A percentile compares a stretch with the other conserved stretches of the same genome.
Conservation (phyloP, 2,113 vertebrate genomes). For the Dermatemys mawii region DNA sequence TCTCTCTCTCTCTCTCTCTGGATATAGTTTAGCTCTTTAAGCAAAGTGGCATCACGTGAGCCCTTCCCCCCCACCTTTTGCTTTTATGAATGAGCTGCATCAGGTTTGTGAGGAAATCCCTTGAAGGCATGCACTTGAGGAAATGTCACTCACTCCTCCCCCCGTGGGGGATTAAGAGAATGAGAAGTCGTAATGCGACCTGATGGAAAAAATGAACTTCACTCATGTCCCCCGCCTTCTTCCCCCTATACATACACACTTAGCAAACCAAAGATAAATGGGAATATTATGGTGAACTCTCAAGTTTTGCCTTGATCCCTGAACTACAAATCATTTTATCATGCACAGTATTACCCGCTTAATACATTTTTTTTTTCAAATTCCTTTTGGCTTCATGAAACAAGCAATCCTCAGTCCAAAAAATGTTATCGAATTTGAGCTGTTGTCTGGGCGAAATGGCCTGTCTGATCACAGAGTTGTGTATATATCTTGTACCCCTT, state of each 20-base stretch:
- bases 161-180: constrained; percentile 47
- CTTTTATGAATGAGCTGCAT: constrained; percentile 34
- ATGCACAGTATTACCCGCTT: not conserved
- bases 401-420: constrained; percentile 14
- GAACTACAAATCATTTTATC: constrained; percentile 7
- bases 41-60: not conserved
- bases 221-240: not conserved
- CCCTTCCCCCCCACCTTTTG: not conserved
- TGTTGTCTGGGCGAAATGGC: not conserved
- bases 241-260: fast-evolving
- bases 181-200: constrained; percentile 33
- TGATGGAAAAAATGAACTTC: not conserved
- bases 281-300: not conserved
- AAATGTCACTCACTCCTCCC: not conserved
- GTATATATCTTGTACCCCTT: not conserved
- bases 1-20: fast-evolving
- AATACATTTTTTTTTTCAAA: constrained; percentile 22
- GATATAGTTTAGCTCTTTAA: not conserved
- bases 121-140: constrained; percentile 58
- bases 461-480: not conserved
- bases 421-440: not conserved
- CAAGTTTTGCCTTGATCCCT: not conserved
- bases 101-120: constrained; percentile 61
- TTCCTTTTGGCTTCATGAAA: not conserved
- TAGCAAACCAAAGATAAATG: not conserved